A percentile compares a stretch with the other conserved stretches of the same genome.
Conservation (phyloP, 2,888 invertebrate species). For the Watsonalla binaria region DNA sequence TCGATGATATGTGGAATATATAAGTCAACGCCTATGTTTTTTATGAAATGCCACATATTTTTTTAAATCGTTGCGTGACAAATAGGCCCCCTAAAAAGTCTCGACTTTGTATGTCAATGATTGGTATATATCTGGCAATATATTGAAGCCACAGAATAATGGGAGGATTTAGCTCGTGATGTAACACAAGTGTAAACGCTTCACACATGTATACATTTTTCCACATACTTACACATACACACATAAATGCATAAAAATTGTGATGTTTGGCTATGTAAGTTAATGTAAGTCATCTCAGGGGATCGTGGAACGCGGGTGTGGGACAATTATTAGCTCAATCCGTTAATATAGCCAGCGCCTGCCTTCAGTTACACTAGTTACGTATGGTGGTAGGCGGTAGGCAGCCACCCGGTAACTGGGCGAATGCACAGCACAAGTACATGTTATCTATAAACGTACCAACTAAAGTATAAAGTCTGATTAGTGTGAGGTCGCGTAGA, state of each 20-base stretch:
- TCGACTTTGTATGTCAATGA: no score
- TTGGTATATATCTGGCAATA: no score
- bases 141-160: no score
- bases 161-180: neutral
- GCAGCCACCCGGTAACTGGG: no score
- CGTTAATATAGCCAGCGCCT: neutral
- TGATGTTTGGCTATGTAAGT: slow-evolving; percentile 71
- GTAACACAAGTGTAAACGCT: slow-evolving; percentile 7
- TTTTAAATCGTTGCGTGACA: no score
- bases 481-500: slow-evolving; percentile 43
- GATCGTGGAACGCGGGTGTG: slow-evolving; percentile 38
- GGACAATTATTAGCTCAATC: slow-evolving; percentile 39
- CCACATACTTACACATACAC: slow-evolving; percentile 25
- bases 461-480: slow-evolving; percentile 41
- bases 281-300: slow-evolving; percentile 63
- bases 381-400: no score
- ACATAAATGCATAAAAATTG: slow-evolving; percentile 46
- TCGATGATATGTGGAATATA: no score
- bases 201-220: slow-evolving; percentile 3
- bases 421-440: no score
- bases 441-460: neutral
- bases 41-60: no score
- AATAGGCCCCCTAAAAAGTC: no score
- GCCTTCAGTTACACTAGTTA: no score
- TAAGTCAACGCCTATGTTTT: no score